phyloP scores from a whole-genome alignment of 2,797 vertebrate species.

The Oreochromis grahami region DNA sequence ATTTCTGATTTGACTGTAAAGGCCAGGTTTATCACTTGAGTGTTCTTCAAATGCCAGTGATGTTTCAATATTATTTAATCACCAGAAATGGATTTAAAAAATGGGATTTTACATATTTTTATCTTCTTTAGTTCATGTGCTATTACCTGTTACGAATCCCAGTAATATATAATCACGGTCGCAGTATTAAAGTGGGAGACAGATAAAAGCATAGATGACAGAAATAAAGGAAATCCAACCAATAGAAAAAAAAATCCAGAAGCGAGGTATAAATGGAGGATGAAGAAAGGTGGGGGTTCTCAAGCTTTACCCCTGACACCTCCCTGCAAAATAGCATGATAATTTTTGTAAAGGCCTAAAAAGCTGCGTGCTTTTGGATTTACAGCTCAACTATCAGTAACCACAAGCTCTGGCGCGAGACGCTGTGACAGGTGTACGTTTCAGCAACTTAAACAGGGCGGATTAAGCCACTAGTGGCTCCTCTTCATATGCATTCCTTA shows the following conservation, averaged over 20 bases:
- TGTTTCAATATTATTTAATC: not conserved
- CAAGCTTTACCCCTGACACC: not conserved
- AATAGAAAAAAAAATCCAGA: not conserved
- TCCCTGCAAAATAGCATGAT: slow-evolving; percentile 38
- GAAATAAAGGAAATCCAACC: not conserved
- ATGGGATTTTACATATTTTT: not conserved
- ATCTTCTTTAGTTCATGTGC: not conserved
- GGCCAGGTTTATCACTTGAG: not conserved
- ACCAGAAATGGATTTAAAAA: not conserved
- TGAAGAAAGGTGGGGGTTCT: not conserved
- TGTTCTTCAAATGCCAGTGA: not conserved
- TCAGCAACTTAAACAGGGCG: slow-evolving; percentile 95
- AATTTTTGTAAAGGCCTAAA: slow-evolving; percentile 45
- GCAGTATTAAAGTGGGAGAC: not conserved
- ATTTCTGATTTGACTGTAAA: not conserved
- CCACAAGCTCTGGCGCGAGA: slow-evolving; percentile 71
- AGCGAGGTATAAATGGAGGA: not conserved
- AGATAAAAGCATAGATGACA: not conserved
- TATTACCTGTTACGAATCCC: not conserved
- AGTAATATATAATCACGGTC: not conserved
- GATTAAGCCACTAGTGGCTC: slow-evolving; percentile 97
- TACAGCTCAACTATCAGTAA: slow-evolving; percentile 73
- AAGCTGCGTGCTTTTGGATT: slow-evolving; percentile 70
- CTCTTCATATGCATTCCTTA: slow-evolving; percentile 98
- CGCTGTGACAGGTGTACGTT: slow-evolving; percentile 98